phyloP scores from a whole-genome alignment of 92 coral and sea anemone genomes.

The Epizoanthus rinbou region DNA sequence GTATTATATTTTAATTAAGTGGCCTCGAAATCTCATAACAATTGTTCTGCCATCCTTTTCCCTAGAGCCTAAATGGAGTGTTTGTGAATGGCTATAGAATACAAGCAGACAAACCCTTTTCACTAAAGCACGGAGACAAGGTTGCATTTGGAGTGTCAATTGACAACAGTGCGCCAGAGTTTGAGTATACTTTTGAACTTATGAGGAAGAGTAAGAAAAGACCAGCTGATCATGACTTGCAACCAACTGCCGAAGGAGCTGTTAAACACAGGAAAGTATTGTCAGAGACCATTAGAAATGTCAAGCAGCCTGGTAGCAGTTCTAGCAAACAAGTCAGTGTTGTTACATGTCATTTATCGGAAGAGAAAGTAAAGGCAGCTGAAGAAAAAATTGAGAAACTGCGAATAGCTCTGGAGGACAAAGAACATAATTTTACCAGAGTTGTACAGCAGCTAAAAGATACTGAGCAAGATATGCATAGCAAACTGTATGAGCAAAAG shows the following conservation, averaged over 20 bases:
- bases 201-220: constrained; percentile 70
- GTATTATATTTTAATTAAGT: no score
- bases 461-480: constrained; percentile 75
- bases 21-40: neutral
- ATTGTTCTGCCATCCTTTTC: constrained; percentile 13
- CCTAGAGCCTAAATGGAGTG: constrained; percentile 97
- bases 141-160: constrained; percentile 94
- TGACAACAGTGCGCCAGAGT: constrained; percentile 84
- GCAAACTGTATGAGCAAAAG: constrained; percentile 79
- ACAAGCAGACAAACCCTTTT: constrained; percentile 55
- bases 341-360: constrained; percentile 43
- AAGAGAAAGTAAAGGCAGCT: constrained; percentile 67
- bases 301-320: constrained; percentile 47
- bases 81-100: constrained; percentile 79
- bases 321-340: constrained; percentile 49
- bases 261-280: constrained; percentile 77
- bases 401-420: constrained; percentile 70
- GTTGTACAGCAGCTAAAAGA: constrained; percentile 71
- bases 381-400: constrained; percentile 82
- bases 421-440: constrained; percentile 71
- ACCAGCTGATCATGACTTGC: constrained; percentile 57
- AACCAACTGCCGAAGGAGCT: constrained; percentile 54
- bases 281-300: constrained; percentile 65
- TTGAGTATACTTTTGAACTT: constrained; percentile 89
- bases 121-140: constrained; percentile 79